phyloP scores from a whole-genome alignment of 2,113 vertebrate genomes.

The Oryzias melastigma region DNA sequence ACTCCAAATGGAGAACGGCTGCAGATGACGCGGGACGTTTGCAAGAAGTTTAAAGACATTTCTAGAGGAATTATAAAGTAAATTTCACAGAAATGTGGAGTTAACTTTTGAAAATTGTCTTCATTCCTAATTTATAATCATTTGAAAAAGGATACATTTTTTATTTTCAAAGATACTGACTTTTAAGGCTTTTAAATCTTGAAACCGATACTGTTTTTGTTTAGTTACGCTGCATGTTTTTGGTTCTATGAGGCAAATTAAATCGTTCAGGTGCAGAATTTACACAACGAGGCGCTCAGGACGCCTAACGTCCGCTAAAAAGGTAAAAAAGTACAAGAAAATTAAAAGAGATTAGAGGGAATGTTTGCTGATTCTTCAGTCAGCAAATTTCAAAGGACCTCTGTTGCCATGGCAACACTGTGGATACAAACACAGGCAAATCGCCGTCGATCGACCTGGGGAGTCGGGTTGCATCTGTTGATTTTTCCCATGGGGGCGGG shows the following conservation, averaged over 20 bases:
- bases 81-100: too few species aligned
- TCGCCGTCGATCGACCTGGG: constrained; percentile 34
- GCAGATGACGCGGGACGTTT: too few species aligned
- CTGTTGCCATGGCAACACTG: constrained; percentile 39
- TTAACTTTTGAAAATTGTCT: too few species aligned
- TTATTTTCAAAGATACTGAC: too few species aligned
- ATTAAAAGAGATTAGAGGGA: neutral
- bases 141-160: too few species aligned
- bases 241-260: neutral
- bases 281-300: constrained; percentile 8
- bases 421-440: constrained; percentile 59
- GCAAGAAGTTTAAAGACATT: too few species aligned
- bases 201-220: neutral
- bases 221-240: neutral
- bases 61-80: too few species aligned
- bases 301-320: constrained; percentile 5
- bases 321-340: constrained; percentile 27
- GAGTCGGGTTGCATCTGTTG: constrained; percentile 2
- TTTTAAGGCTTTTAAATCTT: neutral
- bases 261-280: neutral
- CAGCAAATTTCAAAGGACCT: constrained; percentile 17
- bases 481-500: constrained; percentile 18
- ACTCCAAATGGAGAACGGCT: too few species aligned
- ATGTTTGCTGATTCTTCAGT: too few species aligned
- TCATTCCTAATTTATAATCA: too few species aligned